These are phyloP conservation scores for Echinops telfairi DNA, from an alignment of 2,113 vertebrate species.

Conservation along the genomic window DNA sequence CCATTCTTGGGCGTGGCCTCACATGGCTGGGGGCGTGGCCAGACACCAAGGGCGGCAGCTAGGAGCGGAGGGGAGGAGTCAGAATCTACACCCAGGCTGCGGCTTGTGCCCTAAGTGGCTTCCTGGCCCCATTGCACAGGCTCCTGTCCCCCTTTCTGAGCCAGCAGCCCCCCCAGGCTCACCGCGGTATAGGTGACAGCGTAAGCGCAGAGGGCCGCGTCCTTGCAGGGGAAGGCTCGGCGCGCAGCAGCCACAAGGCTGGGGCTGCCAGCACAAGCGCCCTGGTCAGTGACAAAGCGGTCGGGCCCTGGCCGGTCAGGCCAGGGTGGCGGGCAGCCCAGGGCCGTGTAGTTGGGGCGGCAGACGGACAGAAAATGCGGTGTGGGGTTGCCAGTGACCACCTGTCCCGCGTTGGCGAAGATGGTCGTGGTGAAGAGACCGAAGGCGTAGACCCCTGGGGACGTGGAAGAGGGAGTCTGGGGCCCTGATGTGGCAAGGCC, in stretches of 20 bases:
- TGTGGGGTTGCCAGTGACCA: constrained; percentile 94
- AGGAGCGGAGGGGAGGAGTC: not conserved
- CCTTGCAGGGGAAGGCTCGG: constrained; percentile 95
- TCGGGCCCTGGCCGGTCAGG: constrained; percentile 75
- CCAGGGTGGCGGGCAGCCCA: constrained; percentile 90
- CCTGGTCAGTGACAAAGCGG: constrained; percentile 91
- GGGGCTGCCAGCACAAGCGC: constrained; percentile 92
- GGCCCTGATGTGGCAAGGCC: not conserved
- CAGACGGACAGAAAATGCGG: constrained; percentile 95
- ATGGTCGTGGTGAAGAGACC: constrained; percentile 95
- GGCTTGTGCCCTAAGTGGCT: no score
- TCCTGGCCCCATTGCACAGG: no score
- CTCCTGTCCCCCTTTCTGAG: no score
- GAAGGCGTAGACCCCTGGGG: constrained; percentile 93
- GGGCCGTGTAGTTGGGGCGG: constrained; percentile 94
- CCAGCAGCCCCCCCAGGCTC: constrained; percentile 67
- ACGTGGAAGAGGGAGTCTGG: not conserved
- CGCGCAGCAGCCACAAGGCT: constrained; percentile 90
- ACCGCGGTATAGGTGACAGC: constrained; percentile 93
- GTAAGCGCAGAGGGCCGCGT: constrained; percentile 92
- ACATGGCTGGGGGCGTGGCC: not conserved
- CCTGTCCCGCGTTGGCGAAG: constrained; percentile 95
- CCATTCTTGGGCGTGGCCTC: not conserved
- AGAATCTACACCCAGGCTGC: not conserved
- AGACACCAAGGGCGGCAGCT: not conserved